Conservation (phyloP, 2,113 vertebrate genomes). For the Clinocottus analis region DNA sequence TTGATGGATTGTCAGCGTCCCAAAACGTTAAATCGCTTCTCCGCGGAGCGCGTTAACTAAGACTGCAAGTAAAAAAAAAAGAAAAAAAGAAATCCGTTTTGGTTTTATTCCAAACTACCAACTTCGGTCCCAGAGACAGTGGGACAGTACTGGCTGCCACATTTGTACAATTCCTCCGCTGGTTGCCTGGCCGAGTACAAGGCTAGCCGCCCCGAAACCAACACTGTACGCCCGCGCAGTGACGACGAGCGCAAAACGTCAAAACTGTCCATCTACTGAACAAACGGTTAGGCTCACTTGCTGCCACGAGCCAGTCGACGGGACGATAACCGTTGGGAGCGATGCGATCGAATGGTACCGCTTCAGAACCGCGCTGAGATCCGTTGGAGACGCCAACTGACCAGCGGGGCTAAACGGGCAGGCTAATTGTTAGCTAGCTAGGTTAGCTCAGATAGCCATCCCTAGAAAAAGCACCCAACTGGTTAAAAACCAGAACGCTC, state of each 20-base stretch:
- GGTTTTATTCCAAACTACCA: slow-evolving; percentile 17
- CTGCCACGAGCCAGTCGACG: slow-evolving; percentile 6
- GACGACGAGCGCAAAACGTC: slow-evolving; percentile 58
- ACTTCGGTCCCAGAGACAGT: slow-evolving; percentile 51
- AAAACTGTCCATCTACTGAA: slow-evolving; percentile 62
- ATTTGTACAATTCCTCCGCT: slow-evolving; percentile 65
- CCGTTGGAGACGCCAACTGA: slow-evolving; percentile 34
- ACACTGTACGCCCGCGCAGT: slow-evolving; percentile 71
- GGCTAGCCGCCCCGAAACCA: slow-evolving; percentile 79
- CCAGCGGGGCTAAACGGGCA: slow-evolving; percentile 61
- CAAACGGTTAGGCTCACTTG: not conserved
- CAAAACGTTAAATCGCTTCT: not conserved
- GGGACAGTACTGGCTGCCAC: slow-evolving; percentile 68
- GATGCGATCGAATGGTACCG: not conserved
- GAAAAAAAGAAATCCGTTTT: not conserved
- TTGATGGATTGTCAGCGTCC: slow-evolving; percentile 28
- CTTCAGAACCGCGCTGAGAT: not conserved
- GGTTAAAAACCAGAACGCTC: slow-evolving; percentile 58
- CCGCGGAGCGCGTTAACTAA: not conserved
- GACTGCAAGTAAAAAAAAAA: not conserved
- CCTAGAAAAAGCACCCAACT: slow-evolving; percentile 58
- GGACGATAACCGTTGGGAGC: no score
- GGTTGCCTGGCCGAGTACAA: slow-evolving; percentile 69
- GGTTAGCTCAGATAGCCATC: slow-evolving; percentile 72
- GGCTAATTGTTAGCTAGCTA: slow-evolving; percentile 71